Evolutionary conservation across 64 coral and sea anemone species (phyloP), one percentile per base, ranked within the genome.

Genomic region (Catalaphyllia jardinei): DNA sequence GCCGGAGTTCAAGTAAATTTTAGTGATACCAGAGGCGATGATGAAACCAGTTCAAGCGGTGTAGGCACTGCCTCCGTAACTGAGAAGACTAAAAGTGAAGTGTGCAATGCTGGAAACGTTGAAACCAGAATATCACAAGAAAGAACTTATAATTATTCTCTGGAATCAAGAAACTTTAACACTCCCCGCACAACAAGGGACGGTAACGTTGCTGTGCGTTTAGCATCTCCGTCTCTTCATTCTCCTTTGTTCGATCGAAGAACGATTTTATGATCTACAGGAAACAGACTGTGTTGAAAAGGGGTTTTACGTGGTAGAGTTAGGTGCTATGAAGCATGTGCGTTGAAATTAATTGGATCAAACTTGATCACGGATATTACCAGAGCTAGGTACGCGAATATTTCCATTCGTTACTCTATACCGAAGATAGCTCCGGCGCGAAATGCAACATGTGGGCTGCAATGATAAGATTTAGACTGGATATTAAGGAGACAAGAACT

Each of bases 171-270:
- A 17, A 96, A 96, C 67, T 83, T 96, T 84, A 16, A 39, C 3
- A 38, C 74, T 49, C 25, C 75, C 17, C 35, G 30, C 62, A 74
- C 83, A n/a, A 86, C 88, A 29, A 65, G 29, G 69, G 71, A 78
- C 22, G 84, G 69, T 25, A 91, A 96, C 14, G 88, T 85, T 28
- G 95, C 91, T 51, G 80, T 91, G 60, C 82, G 95, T 20, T 52
- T 96, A 8, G 95, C 95, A 1, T 93, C 91, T 42, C 64, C 82
- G 7, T 60, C 69, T 52, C 62, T 93, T n/a, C 78, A 91, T 51
- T 96, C 95, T 31, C 95, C 95, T 0, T 15, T 91, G 0, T 20
- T 91, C 20, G 95, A 92, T 13, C 88, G 94, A 79, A 82, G 94
- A 38, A 91, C 93, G 14, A 62, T 94, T 13, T 50, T 89, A 71